phyloP scores from a whole-genome alignment of 1,140 invertebrate species.

The Triops cancriformis region DNA sequence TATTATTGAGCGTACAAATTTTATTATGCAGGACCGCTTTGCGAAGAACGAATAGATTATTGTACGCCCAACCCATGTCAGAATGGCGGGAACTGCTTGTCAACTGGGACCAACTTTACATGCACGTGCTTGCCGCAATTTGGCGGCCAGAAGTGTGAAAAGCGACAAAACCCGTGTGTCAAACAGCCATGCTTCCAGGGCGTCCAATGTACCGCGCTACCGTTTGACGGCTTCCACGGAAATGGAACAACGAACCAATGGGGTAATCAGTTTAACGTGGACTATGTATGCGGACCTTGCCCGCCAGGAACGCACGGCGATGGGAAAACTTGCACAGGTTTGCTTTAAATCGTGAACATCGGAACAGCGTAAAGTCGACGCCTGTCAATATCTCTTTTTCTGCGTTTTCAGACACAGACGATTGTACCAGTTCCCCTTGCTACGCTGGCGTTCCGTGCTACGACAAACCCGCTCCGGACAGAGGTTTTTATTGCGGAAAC shows the following conservation, averaged over 20 bases:
- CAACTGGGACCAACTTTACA: background rate
- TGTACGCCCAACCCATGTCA: constrained; percentile 28
- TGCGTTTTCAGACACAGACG: constrained; percentile 16
- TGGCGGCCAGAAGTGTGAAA: constrained; percentile 14
- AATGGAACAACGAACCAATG: background rate
- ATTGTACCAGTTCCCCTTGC: constrained; percentile 15
- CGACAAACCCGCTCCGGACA: background rate
- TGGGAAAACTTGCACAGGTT: constrained; percentile 28
- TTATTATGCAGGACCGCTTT: background rate
- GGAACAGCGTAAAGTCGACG: background rate
- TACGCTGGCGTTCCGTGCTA: constrained; percentile 15
- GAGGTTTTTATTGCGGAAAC: constrained; percentile 24
- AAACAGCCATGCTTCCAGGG: constrained; percentile 18
- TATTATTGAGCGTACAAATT: background rate
- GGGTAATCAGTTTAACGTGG: constrained; percentile 15
- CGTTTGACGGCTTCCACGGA: constrained; percentile 3
- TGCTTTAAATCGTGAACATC: background rate
- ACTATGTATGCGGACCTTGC: constrained; percentile 28
- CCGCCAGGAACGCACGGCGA: constrained; percentile 25
- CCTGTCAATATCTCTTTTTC: background rate
- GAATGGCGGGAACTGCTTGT: constrained; percentile 7
- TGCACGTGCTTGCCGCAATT: constrained; percentile 16
- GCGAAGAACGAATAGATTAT: constrained; percentile 22
- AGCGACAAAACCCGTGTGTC: background rate
- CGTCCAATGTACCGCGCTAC: background rate